A percentile compares a stretch with the other conserved stretches of the same genome.
Conservation (phyloP, 2,888 invertebrate species). For the Drosophila dives region DNA sequence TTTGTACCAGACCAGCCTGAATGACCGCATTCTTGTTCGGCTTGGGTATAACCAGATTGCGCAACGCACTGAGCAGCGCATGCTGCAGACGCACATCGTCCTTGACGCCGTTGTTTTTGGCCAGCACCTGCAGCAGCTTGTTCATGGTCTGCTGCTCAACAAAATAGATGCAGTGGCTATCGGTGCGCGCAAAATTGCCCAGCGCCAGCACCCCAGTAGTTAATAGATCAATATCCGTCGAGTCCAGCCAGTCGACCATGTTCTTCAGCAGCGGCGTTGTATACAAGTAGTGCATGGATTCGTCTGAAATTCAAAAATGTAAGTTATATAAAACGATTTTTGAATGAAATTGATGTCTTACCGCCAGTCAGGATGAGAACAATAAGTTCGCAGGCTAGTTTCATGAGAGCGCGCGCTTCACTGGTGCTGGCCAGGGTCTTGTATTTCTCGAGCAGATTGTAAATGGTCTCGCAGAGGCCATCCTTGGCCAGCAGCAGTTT, state of each 20-base stretch:
- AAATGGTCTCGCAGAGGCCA: conserved; percentile 91
- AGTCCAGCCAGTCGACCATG: conserved; percentile 91
- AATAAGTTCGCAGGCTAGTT: conserved; percentile 94
- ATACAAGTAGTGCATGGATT: conserved; percentile 94
- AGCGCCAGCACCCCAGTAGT: conserved; percentile 94
- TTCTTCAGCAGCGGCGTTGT: conserved; percentile 89
- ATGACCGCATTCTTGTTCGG: conserved; percentile 91
- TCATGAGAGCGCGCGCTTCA: conserved; percentile 88
- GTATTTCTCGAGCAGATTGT: conserved; percentile 90
- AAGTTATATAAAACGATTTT: background rate
- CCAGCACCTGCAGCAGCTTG: conserved; percentile 87
- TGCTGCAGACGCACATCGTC: conserved; percentile 87
- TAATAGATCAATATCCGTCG: conserved; percentile 90
- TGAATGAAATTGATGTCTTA: conserved; percentile 78
- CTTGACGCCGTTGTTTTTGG: conserved; percentile 87
- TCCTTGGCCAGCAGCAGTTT: conserved; percentile 91
- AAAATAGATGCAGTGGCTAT: conserved; percentile 93
- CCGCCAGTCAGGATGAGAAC: conserved; percentile 94
- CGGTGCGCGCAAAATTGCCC: conserved; percentile 95
- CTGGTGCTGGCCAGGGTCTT: conserved; percentile 88
- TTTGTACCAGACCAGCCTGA: conserved; percentile 90
- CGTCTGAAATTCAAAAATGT: conserved; percentile 87
- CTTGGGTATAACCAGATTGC: conserved; percentile 90
- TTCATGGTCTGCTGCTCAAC: conserved; percentile 91
- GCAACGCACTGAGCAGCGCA: conserved; percentile 88